Percentiles rank a stretch among this genome's conserved stretches.
Evolutionary conservation across 2,113 vertebrate genomes (phyloP).

Genomic region (Indicator indicator): DNA sequence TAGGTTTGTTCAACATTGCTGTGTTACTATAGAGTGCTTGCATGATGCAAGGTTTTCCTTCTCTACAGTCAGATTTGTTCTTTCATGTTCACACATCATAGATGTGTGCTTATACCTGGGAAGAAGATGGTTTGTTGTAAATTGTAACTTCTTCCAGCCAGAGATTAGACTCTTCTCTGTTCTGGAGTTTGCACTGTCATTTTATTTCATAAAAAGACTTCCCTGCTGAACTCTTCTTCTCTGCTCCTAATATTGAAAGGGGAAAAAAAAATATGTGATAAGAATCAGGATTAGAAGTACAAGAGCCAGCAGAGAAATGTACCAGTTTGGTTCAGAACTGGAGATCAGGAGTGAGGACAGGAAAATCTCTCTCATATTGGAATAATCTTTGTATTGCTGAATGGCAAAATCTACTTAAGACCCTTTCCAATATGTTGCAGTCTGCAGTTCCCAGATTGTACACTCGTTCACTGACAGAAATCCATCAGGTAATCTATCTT

Average conservation of each 20-base stretch:
- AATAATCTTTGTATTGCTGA: neutral
- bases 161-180: neutral
- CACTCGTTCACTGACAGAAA: neutral
- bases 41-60: neutral
- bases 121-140: neutral
- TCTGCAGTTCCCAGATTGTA: neutral
- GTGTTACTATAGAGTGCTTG: neutral
- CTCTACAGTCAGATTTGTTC: neutral
- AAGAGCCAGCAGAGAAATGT: neutral
- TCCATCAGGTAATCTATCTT: neutral
- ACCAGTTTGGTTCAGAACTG: neutral
- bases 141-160: neutral
- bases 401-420: conserved; percentile 38
- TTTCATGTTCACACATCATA: neutral
- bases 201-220: conserved; percentile 2
- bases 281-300: conserved; percentile 2
- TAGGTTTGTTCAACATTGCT: neutral
- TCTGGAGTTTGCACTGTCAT: neutral
- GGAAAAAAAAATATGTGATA: neutral
- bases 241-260: neutral
- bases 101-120: neutral
- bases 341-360: neutral
- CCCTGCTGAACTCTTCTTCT: neutral
- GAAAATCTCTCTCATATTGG: conserved; percentile 51
- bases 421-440: neutral